Percentiles rank a stretch among this genome's conserved stretches.
phyloP scores from a whole-genome alignment of 2,113 vertebrate species.

The Camelus dromedarius region DNA sequence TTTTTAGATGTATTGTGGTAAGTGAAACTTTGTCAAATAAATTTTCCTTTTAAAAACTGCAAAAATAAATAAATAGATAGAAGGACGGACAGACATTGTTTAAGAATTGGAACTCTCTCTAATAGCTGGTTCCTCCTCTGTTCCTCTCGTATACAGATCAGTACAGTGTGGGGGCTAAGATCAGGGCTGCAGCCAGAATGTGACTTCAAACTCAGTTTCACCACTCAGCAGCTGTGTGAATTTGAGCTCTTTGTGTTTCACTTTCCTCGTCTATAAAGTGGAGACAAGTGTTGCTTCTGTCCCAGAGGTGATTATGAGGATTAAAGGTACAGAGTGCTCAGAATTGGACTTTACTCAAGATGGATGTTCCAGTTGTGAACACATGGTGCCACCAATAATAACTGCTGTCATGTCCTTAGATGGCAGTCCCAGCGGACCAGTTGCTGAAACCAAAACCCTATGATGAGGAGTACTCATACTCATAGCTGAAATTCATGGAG shows the following conservation, averaged over 20 bases:
- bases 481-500: neutral
- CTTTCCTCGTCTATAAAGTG: neutral
- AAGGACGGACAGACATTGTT: no score
- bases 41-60: conserved; percentile 91
- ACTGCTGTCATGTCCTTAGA: neutral
- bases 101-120: neutral
- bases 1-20: conserved; percentile 92
- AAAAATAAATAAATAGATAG: neutral
- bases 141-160: neutral
- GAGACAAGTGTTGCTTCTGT: neutral
- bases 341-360: neutral
- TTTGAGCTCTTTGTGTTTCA: neutral
- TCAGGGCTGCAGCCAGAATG: neutral
- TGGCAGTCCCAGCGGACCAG: neutral
- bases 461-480: neutral
- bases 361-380: neutral
- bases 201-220: neutral
- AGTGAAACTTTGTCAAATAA: conserved; percentile 93
- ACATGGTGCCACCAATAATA: neutral
- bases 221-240: neutral
- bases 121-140: neutral
- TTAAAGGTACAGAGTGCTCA: neutral
- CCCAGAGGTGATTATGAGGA: neutral
- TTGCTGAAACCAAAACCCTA: neutral
- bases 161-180: neutral